Base-by-base conservation (phyloP, 2,888 invertebrate genomes). In the Chromoteleia sp. region DNA sequence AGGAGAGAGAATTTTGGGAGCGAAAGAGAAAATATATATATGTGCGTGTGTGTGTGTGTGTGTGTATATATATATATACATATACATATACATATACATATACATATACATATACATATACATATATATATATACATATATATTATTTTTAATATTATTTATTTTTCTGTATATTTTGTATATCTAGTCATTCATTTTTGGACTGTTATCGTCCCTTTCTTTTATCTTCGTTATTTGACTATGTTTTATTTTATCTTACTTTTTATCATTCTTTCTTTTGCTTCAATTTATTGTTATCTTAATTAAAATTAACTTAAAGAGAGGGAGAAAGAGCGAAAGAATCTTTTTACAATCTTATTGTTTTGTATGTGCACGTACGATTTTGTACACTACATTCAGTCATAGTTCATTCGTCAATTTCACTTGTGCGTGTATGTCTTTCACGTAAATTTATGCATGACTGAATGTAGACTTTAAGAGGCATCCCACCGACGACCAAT, bases 401-500 rank as follows among this genome's bases (percentile, higher is more conserved):
- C 78, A 71, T 78, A 59, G 19, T 6, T 54, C 21, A 30, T 54
- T 68, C 19, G 0, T 30, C 17, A 2, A 39, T 39, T 43, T 10
- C 6, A 17, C 21, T 29, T 25, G n/a, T 10, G 12, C 25, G n/a
- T n/a, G n/a, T n/a, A n/a, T 29, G 10, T 17, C 29, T 30, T 41
- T 30, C 14, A 17, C 25, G 25, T 15, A 6, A 52, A 12, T 39
- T 63, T 50, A 10, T 7, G n/a, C 15, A 70, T 82, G 77, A 83
- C 83, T 77, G 82, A 80, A 82, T 74, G 83, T 71, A 77, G 77
- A 56, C 48, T 30, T 39, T 41, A 33, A 70, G 63, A 81, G 83
- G 79, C 81, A 79, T 79, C 81, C 82, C 83, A 79, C 61, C 80
- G 75, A 56, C 80, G 74, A 48, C 68, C 68, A 70, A 65, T 76